Evolutionary conservation across 92 coral and sea anemone genomes (phyloP), one percentile per base, ranked within the genome.

Genomic region (Siderastrea siderea): DNA sequence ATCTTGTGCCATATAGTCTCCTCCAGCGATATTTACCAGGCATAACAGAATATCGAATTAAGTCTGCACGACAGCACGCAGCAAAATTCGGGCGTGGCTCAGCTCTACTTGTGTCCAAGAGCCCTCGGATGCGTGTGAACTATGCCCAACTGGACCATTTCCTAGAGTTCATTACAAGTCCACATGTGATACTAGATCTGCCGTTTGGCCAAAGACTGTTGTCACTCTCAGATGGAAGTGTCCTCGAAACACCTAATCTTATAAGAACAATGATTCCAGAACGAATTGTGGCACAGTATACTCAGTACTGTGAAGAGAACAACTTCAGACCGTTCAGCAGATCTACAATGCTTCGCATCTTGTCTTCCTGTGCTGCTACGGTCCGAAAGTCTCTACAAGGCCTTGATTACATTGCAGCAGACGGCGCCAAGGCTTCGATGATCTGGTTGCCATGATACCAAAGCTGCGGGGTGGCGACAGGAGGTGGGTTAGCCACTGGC

Each of bases 311-410:
- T 51, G 15, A 17, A 12, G 85, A 80, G 75, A 54, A 66, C 17
- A 53, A 54, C 46, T 66, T 80, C 75, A 67, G 46, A 26, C 85
- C 85, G 11, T 66, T 80, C 62, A 80, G 85, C 50, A 51, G 50
- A 55, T 43, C 50, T 12, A 80, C 75, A 6, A 66, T 80, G 74
- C 75, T 65, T 12, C 58, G 74, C 45, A 68, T 44, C 13, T 68
- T 68, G 51, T 68, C 74, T 2, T 66, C 51, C n/a, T 66, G 85
- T 44, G 4, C 38, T 26, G 93, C 93, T 2, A 53, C 90, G 50
- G 93, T 90, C 44, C 80, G 90, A 44, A 85, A 90, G 70, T 90
- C 90, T 57, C 80, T 90, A 3, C 90, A 90, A 51, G 90, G 93
- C 5, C 78, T 89, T 38, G 93, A 89, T 71, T 90, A 90, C 63